These are phyloP conservation scores for Drosophila sordidula DNA, from an alignment of 2,888 invertebrate species.

Conservation along the genomic window DNA sequence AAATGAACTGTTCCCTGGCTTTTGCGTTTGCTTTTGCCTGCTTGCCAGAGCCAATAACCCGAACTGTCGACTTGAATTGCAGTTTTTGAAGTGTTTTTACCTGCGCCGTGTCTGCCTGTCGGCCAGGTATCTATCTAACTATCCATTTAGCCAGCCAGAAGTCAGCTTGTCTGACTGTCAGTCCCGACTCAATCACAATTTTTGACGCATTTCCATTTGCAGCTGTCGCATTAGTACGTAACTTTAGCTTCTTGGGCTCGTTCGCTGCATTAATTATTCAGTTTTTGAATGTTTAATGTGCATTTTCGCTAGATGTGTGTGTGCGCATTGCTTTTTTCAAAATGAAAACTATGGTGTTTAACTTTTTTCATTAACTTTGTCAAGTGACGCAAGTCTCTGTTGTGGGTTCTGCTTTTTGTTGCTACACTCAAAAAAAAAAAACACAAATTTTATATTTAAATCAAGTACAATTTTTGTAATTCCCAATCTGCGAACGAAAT, in stretches of 20 bases:
- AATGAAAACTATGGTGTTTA: conserved; percentile 13
- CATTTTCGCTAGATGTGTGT: background rate
- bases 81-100: conserved; percentile 9
- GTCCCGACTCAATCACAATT: conserved; percentile 47
- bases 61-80: conserved; percentile 41
- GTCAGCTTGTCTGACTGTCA: conserved; percentile 43
- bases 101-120: background rate
- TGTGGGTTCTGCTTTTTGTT: background rate
- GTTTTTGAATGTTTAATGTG: conserved; percentile 54
- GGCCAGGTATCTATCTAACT: conserved; percentile 7
- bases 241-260: conserved; percentile 2
- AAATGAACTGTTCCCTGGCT: conserved; percentile 25
- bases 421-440: background rate
- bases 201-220: conserved; percentile 67
- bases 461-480: background rate
- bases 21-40: conserved; percentile 26
- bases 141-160: conserved; percentile 17
- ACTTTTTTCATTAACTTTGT: conserved; percentile 42
- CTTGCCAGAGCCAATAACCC: conserved; percentile 62
- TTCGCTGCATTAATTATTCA: conserved; percentile 65
- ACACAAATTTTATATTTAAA: background rate
- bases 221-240: conserved; percentile 21
- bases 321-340: background rate
- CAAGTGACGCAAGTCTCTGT: conserved; percentile 14
- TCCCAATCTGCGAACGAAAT: no score